Percentiles rank a stretch among this genome's conserved stretches.
Evolutionary conservation across 2,113 vertebrate genomes (phyloP).

Genomic region (Mystacornis crossleyi): DNA sequence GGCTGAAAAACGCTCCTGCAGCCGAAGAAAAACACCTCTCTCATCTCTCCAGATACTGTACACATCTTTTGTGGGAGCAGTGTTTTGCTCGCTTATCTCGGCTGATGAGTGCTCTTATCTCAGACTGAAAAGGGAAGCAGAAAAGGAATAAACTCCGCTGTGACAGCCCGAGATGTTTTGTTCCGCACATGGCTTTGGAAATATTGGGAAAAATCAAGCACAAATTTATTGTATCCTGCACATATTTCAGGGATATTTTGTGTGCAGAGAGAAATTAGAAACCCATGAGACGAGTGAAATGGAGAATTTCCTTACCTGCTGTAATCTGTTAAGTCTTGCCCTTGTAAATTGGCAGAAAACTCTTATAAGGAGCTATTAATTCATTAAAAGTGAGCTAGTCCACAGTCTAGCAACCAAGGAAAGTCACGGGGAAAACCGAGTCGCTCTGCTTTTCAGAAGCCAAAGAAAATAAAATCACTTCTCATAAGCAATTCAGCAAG

Average conservation of each 20-base stretch:
- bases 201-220: fast-evolving
- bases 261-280: not conserved
- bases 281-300: not conserved
- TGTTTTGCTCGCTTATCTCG: too few relatives aligned
- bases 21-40: not conserved
- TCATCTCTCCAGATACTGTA: too few relatives aligned
- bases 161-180: not conserved
- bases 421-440: not conserved
- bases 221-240: not conserved
- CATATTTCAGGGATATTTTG: not conserved
- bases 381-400: not conserved
- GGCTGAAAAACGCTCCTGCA: not conserved
- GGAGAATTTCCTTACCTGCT: not conserved
- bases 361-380: not conserved
- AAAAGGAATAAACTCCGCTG: not conserved
- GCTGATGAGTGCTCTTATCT: not conserved
- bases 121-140: not conserved
- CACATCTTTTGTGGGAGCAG: too few relatives aligned
- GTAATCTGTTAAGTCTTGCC: not conserved
- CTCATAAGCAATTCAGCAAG: not conserved
- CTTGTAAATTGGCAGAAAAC: not conserved
- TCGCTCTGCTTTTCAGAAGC: not conserved
- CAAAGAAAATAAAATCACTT: not conserved
- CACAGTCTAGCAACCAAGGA: not conserved
- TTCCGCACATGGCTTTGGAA: not conserved